Evolutionary conservation across 2,888 invertebrate genomes (phyloP), one percentile per base, ranked within the genome.

Genomic region (Adelognathus sp.): DNA sequence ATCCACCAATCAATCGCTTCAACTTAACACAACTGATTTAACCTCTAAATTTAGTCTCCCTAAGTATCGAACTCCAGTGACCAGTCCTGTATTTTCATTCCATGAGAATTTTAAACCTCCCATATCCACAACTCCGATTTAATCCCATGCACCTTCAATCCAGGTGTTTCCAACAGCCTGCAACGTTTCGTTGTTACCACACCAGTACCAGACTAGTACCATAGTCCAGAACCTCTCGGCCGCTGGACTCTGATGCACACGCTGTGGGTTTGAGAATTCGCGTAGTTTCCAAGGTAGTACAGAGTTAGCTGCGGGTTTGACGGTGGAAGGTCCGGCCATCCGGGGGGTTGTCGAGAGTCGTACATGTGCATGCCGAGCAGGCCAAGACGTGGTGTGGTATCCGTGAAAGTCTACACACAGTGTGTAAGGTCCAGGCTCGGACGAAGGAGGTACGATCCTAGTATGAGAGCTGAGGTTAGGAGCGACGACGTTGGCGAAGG

Each of bases 401-500:
- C 63, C 52, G 60, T 63, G 64, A 44, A 39, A 61, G 67, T 36
- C 50, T 27, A 50, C 46, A 63, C 50, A 75, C 16, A 79, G 72
- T 41, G 80, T 76, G 78, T 74, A 70, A 39, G 64, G 69, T 60
- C 39, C 31, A 50, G 58, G 60, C 44, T 46, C 16, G 76, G 70
- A 76, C 72, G 79, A 73, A 74, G 58, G 64, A 70, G 44, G 60
- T 36, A 41, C 41, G 63, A 50, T 36, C 21, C 66, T 31, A 27
- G 67, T 46, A 79, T 63, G 78, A 67, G 75, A 36, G 16, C 27
- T 61, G 71, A 75, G 71, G 75, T 79, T 79, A 75, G 75, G 54
- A 67, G 67, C 52, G 54, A 46, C 66, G 70, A 71, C 71, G 67
- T 67, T 56, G 11, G 71, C 50, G 33, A n/a, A 54, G 54, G 52